phyloP scores from a whole-genome alignment of 2,113 vertebrate genomes.

The Pluvianellus socialis region DNA sequence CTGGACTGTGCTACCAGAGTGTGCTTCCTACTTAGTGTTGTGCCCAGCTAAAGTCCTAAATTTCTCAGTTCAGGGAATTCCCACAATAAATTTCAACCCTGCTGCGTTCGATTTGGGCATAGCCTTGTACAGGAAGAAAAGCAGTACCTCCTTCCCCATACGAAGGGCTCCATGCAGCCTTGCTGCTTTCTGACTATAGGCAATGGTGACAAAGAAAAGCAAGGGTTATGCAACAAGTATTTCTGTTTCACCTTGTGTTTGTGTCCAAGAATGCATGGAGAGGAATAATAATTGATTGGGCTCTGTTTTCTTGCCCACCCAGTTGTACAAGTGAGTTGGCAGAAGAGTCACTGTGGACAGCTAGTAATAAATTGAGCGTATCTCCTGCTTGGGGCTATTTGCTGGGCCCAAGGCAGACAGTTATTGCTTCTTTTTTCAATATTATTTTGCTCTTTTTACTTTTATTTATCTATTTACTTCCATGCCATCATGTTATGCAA shows the following conservation, averaged over 20 bases:
- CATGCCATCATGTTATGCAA: background rate
- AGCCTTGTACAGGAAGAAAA: background rate
- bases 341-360: background rate
- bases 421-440: background rate
- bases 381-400: background rate
- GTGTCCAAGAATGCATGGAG: background rate
- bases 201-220: background rate
- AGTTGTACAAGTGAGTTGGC: background rate
- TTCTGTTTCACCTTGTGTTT: background rate
- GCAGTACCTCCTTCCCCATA: background rate
- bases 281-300: background rate
- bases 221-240: background rate
- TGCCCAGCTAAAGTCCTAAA: background rate
- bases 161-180: rapidly evolving
- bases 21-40: background rate
- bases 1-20: background rate
- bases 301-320: background rate
- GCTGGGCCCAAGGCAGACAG: background rate
- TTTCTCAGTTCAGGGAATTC: background rate
- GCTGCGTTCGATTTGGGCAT: background rate
- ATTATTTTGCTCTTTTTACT: background rate
- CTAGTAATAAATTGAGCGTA: background rate
- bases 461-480: background rate
- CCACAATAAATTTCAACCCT: background rate
- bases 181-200: background rate